These are phyloP conservation scores for Tigriopus californicus DNA, from an alignment of 2,888 invertebrate species.

Conservation along the genomic window DNA sequence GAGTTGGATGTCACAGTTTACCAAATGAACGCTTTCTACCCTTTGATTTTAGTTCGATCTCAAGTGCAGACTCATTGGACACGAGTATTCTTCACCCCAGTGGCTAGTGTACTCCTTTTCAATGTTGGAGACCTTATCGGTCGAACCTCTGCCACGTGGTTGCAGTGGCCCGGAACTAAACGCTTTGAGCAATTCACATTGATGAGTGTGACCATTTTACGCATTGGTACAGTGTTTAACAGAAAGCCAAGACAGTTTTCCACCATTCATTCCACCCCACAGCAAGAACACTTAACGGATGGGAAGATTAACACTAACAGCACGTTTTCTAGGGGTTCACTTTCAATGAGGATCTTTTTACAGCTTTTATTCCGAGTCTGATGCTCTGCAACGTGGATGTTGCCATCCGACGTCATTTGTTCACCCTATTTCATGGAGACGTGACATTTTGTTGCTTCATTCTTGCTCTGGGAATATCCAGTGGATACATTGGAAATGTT, in stretches of 20 bases:
- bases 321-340: too few relatives aligned
- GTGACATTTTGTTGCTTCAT: too few relatives aligned
- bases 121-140: neutral
- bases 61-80: neutral
- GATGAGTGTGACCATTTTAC: neutral
- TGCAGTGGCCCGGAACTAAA: neutral
- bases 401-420: too few relatives aligned
- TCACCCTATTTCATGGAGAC: too few relatives aligned
- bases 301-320: too few relatives aligned
- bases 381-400: neutral
- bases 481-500: neutral
- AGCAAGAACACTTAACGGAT: too few relatives aligned
- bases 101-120: neutral
- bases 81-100: neutral
- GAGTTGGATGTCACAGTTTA: too few relatives aligned
- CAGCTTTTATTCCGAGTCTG: neutral
- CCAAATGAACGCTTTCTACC: too few relatives aligned
- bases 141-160: neutral
- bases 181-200: neutral
- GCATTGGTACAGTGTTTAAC: neutral
- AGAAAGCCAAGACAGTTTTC: too few relatives aligned
- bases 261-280: too few relatives aligned
- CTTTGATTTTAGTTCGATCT: neutral
- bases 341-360: too few relatives aligned
- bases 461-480: too few relatives aligned